These are phyloP conservation scores for Cinclus mexicanus DNA, from an alignment of 2,113 vertebrate species.

Conservation along the genomic window DNA sequence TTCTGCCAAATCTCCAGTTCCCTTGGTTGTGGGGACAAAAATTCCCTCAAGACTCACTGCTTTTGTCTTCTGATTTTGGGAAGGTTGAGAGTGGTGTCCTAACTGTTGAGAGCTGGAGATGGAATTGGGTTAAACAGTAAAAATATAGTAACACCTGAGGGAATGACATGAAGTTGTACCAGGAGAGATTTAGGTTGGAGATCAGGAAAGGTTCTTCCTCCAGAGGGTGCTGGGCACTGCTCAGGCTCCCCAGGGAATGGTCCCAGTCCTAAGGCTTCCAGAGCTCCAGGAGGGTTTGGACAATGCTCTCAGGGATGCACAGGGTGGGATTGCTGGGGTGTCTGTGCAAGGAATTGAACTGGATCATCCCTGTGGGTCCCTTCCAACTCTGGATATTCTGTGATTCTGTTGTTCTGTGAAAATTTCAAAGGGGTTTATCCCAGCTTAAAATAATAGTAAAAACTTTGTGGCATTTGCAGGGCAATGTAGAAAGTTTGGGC, in stretches of 20 bases:
- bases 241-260: not conserved
- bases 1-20: not conserved
- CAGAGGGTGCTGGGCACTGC: not conserved
- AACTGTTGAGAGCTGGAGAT: not conserved
- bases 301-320: rapidly evolving
- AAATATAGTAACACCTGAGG: not conserved
- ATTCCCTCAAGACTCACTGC: not conserved
- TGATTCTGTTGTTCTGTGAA: not conserved
- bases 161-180: not conserved
- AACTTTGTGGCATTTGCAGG: not conserved
- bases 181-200: not conserved
- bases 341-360: not conserved
- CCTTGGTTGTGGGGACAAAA: not conserved
- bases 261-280: rapidly evolving
- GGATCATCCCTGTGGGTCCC: rapidly evolving
- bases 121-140: not conserved
- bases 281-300: rapidly evolving
- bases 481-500: not conserved
- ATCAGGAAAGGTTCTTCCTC: not conserved
- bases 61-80: not conserved
- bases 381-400: not conserved
- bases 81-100: not conserved
- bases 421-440: not conserved
- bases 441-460: not conserved
- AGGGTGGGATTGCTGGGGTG: too few species aligned